phyloP scores from a whole-genome alignment of 2,797 vertebrate species.

The Heliangelus exortis region DNA sequence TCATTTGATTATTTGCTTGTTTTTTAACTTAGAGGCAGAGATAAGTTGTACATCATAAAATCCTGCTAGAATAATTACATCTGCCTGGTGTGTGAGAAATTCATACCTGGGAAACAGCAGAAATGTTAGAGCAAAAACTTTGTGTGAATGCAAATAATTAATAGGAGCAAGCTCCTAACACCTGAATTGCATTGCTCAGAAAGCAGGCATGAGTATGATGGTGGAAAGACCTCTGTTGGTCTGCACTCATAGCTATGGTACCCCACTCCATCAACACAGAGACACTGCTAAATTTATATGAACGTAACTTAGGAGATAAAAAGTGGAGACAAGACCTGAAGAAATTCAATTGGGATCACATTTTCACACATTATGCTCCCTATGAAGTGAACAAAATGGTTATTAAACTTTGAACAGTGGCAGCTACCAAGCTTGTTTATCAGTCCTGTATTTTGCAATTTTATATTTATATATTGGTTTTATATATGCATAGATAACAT shows the following conservation, averaged over 20 bases:
- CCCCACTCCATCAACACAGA: neutral
- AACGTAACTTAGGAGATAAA: neutral
- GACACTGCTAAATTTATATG: neutral
- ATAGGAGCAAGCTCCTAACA: neutral
- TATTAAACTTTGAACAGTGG: neutral
- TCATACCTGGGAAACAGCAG: neutral
- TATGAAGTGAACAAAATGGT: neutral
- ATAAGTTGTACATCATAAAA: neutral
- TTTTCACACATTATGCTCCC: neutral
- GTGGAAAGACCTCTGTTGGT: neutral
- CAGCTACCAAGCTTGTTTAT: neutral
- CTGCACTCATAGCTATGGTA: neutral
- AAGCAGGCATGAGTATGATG: neutral
- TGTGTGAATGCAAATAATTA: neutral
- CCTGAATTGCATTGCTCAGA: neutral
- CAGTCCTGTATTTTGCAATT: neutral
- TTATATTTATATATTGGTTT: neutral
- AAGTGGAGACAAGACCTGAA: neutral
- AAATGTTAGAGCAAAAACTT: neutral
- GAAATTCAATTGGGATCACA: neutral
- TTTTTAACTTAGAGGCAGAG: neutral
- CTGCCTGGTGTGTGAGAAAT: neutral
- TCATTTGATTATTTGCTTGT: too few relatives aligned
- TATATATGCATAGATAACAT: neutral
- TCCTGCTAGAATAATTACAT: neutral